A percentile compares a stretch with the other conserved stretches of the same genome.
These are phyloP conservation scores for Myocastor coypus DNA, from an alignment of 2,113 vertebrate species.

Conservation along the genomic window DNA sequence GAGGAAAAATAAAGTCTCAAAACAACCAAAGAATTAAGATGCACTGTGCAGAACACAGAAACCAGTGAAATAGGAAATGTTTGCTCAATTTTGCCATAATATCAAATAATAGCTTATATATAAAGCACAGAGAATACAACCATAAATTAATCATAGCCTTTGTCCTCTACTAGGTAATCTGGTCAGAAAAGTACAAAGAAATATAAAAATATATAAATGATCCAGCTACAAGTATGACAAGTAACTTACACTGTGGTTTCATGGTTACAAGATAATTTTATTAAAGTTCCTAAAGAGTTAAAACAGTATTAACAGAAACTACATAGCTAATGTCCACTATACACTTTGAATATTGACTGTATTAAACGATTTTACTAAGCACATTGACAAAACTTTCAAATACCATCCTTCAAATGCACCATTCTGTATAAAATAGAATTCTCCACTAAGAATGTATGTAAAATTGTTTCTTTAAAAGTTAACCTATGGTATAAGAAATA, in stretches of 20 bases:
- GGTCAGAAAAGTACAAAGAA: constrained; percentile 31
- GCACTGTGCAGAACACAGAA: constrained; percentile 22
- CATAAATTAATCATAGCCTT: constrained; percentile 8
- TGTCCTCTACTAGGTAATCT: not conserved
- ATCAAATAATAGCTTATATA: constrained; percentile 19
- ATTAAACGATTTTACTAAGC: constrained; percentile 24
- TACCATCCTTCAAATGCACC: not conserved
- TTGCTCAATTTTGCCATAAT: constrained; percentile 10
- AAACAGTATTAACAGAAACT: not conserved
- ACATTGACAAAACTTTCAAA: constrained; percentile 42
- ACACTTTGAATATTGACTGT: not conserved
- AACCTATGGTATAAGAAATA: constrained; percentile 17
- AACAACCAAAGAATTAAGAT: not conserved
- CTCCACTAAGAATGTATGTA: constrained; percentile 1
- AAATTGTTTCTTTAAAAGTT: constrained; percentile 39
- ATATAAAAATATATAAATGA: not conserved
- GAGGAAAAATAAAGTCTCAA: constrained; percentile 47
- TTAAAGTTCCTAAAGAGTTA: not conserved
- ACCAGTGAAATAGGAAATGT: constrained; percentile 9
- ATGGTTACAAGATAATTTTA: constrained; percentile 50
- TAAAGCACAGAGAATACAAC: constrained; percentile 2
- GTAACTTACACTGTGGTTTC: not conserved
- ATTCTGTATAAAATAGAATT: constrained; percentile 35
- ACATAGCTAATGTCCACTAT: not conserved
- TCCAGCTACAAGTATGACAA: constrained; percentile 23